Percentiles rank a stretch among this genome's conserved stretches.
Evolutionary conservation across 2,888 invertebrate species (phyloP).

Genomic region (Limnephilus marmoratus): DNA sequence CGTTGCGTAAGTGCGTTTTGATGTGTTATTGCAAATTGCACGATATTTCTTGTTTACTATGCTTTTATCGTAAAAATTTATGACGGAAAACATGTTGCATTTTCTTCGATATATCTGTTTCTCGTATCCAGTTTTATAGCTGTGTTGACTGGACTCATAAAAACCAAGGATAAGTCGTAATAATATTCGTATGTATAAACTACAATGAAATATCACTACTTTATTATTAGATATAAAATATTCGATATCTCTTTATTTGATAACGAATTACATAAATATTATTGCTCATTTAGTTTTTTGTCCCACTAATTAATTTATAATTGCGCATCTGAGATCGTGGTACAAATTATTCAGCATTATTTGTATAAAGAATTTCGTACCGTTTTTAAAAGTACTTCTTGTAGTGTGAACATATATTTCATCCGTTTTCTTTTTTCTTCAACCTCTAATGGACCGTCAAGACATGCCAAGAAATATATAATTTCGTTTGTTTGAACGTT

Average conservation of each 20-base stretch:
- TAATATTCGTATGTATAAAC: background rate
- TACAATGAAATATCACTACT: background rate
- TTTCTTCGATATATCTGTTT: background rate
- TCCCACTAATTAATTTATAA: background rate
- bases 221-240: background rate
- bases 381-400: background rate
- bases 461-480: background rate
- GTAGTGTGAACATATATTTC: background rate
- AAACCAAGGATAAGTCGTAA: background rate
- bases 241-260: background rate
- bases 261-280: background rate
- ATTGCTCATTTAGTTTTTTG: background rate
- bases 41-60: background rate
- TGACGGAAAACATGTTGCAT: background rate
- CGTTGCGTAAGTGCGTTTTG: background rate
- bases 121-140: background rate
- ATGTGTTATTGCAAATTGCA: constrained; percentile 2
- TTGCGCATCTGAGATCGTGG: background rate
- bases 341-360: background rate
- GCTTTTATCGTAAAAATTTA: background rate
- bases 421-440: background rate
- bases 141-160: background rate
- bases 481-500: background rate
- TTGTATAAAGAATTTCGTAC: background rate
- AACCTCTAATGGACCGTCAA: background rate